Base-by-base conservation (phyloP, 2,888 invertebrate species). In the Augiades crinisus region DNA sequence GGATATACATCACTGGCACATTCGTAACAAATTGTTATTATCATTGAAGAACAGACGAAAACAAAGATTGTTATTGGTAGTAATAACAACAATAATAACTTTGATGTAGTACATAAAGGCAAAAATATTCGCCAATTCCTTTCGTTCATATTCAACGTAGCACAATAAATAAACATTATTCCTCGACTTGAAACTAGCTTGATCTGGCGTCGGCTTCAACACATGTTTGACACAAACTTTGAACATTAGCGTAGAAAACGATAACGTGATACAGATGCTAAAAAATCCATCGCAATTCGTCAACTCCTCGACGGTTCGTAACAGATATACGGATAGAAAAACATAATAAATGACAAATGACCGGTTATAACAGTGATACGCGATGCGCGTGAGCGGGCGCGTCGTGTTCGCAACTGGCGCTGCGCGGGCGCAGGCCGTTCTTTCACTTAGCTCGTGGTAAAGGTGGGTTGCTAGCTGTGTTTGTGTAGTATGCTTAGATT, bases 381-480 rank as follows among this genome's bases (percentile, higher is more conserved):
- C 30, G 47, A 69, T 80, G 76, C 78, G 82, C 74, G 78, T 72
- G 65, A 63, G 73, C 79, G 66, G 67, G 67, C 81, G 74, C 75
- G 74, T 65, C 75, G 78, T 67, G 65, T 73, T 74, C 68, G 73
- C 76, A 75, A 84, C 82, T 79, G 76, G 61, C 67, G 60, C 59
- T 63, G 64, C 67, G 72, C 71, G 63, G 62, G 67, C 77, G 72
- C 70, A 67, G 59, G 13, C 46, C 7, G 17, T 67, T 87, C 87
- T 86, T 86, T 87, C 87, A 83, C 87, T 81, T 77, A 66, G 22
- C 16, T 31, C 5, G 5, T 14, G 19, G 33, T 27, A 27, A 14
- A 49, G 49, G 49, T 50, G 49, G 49, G 49, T 22, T 40, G 46
- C 36, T 36, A 34, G n/a, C 19, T 10, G 21, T 38, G 36, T 21